Evolutionary conservation across 2,888 invertebrate genomes (phyloP), one percentile per base, ranked within the genome.

Genomic region (Synanthedon vespiformis): DNA sequence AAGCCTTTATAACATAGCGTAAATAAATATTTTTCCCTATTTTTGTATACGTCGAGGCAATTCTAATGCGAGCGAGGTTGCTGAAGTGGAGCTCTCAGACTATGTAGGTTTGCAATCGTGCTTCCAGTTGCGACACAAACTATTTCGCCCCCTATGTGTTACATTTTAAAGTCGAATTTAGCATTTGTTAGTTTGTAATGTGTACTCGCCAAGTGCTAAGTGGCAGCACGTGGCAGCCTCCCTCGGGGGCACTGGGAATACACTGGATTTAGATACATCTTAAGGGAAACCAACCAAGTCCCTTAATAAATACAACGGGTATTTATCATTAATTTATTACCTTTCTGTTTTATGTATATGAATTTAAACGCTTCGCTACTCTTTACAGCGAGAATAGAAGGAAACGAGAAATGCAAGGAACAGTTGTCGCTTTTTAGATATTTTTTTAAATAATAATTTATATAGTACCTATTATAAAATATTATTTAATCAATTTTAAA

Each of bases 11-110:
- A 44, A 13, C 14, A 13, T 14, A 13, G 44, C 6, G 44, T 13
- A 44, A 44, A 44, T 44, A 44, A 44, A 12, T 44, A 44, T 40
- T 27, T 47, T 41, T 72, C 62, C 66, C 77, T 81, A 82, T 82
- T 83, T 82, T 80, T 77, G 77, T 77, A 77, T 77, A 81, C 74
- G 75, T 80, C 77, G 75, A 73, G 72, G 74, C 78, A 79, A 74
- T 82, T 80, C 77, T 79, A 79, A 80, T 79, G 76, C 78, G 68
- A 67, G 70, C 73, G 74, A 77, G 78, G 78, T 79, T 77, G 76
- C 72, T 76, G 76, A 74, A 82, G 78, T 72, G 74, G 72, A 71
- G 73, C 79, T 80, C 74, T 80, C 74, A 77, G 76, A 75, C 74
- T 70, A 69, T 74, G 71, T 72, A 71, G 71, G 67, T 70, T 62